Percentiles rank a stretch among this genome's conserved stretches.
These are phyloP conservation scores for Mythimna impura DNA, from an alignment of 2,888 invertebrate species.

Conservation along the genomic window DNA sequence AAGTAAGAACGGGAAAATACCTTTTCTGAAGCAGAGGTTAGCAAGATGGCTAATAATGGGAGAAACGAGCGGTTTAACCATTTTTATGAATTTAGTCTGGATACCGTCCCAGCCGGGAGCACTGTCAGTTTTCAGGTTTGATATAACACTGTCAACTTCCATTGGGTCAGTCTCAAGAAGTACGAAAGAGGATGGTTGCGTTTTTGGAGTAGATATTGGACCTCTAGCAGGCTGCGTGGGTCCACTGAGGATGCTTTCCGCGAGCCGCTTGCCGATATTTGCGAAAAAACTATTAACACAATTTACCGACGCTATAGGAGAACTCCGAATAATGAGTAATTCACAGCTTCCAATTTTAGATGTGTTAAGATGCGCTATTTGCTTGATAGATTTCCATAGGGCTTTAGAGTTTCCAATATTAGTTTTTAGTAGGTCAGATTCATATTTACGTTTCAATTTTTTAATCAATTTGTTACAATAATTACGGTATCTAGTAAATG, in stretches of 20 bases:
- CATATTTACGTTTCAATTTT: not conserved
- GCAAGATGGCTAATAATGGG: no score
- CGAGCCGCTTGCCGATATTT: not conserved
- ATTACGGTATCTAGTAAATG: no score
- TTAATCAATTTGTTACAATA: no score
- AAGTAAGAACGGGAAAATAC: no score
- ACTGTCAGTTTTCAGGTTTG: not conserved
- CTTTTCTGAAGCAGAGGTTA: no score
- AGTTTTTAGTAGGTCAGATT: not conserved
- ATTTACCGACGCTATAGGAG: not conserved
- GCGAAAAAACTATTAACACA: not conserved
- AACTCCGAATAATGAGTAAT: not conserved
- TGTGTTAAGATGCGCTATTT: not conserved
- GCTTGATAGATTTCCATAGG: not conserved
- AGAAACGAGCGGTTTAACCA: no score
- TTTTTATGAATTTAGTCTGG: no score
- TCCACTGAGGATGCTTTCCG: not conserved
- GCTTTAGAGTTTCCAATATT: no score
- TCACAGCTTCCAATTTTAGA: not conserved
- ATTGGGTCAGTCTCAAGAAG: not conserved
- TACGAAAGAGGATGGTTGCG: not conserved
- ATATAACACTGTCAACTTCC: not conserved
- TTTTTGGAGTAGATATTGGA: not conserved
- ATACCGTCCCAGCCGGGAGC: no score
- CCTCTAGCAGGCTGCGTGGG: not conserved